phyloP scores from a whole-genome alignment of 2,797 vertebrate genomes.

The Protosalanx chinensis region DNA sequence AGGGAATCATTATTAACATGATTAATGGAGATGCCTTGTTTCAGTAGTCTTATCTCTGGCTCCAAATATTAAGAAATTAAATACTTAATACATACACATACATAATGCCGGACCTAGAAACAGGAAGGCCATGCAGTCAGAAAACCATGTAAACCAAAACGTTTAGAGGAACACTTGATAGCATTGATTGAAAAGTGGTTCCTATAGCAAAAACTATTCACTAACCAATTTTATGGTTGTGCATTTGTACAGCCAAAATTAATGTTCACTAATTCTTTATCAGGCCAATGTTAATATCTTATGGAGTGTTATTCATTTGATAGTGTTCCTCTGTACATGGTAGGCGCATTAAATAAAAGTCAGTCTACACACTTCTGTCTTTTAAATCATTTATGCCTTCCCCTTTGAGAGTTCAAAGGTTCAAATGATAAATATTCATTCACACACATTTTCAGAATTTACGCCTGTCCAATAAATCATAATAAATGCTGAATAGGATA shows the following conservation, averaged over 20 bases:
- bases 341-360: conserved; percentile 33
- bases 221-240: conserved; percentile 25
- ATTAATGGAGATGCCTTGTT: conserved; percentile 31
- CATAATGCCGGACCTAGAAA: conserved; percentile 50
- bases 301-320: conserved; percentile 48
- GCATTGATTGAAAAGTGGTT: conserved; percentile 41
- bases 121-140: conserved; percentile 50
- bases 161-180: conserved; percentile 15
- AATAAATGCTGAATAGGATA: not conserved
- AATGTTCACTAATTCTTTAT: conserved; percentile 33
- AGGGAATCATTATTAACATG: conserved; percentile 20
- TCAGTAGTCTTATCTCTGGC: not conserved
- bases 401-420: not conserved
- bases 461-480: not conserved
- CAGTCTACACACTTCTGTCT: conserved; percentile 45
- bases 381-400: conserved; percentile 29
- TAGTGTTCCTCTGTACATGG: conserved; percentile 18
- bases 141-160: conserved; percentile 32
- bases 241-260: conserved; percentile 48
- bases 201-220: conserved; percentile 30
- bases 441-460: not conserved
- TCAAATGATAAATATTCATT: not conserved
- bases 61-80: not conserved
- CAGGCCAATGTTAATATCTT: conserved; percentile 39
- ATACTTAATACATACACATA: too few relatives aligned